Base-by-base conservation (phyloP, 2,888 invertebrate species). In the Protonemura montana region DNA sequence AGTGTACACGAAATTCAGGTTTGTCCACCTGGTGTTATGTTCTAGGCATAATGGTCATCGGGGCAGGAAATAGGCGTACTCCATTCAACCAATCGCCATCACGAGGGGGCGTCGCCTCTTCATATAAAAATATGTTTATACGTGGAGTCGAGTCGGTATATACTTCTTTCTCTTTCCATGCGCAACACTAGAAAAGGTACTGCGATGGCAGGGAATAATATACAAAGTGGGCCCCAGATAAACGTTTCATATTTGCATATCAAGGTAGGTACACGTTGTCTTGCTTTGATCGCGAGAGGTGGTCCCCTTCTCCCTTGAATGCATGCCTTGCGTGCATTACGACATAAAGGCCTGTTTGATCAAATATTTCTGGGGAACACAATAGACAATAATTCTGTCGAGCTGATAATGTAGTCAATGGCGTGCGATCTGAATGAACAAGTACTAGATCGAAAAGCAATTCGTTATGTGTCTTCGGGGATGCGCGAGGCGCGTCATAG, bases 111-210 rank as follows among this genome's bases (percentile, higher is more conserved):
- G 84, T 42, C 59, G 35, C 84, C 27, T 27, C 29, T 84, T 84
- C n/a, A 84, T 84, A 84, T 84, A 76, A 84, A 84, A 59, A 84
- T 84, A 83, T 84, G 84, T 84, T 59, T 84, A 59, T 84, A 84
- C 76, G 59, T 59, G 76, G 76, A 59, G 81, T 30, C 25, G 3
- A 16, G n/a, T n/a, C n/a, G n/a, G n/a, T n/a, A n/a, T n/a, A 30
- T 81, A 25, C 26, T 28, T 78, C 59, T 59, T 59, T 59, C 59
- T 59, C 59, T 59, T 21, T 59, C 59, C 59, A 3, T 30, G 5
- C 30, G 30, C 29, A 29, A 13, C 28, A 21, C 26, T 82, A 41
- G 82, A 82, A 82, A 26, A 28, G 84, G 76, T 84, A 76, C 28
- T 59, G 59, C 84, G 42, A 82, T 41, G 59, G 41, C 35, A 82